phyloP scores from a whole-genome alignment of 2,113 vertebrate species.

The Panthera tigris region DNA sequence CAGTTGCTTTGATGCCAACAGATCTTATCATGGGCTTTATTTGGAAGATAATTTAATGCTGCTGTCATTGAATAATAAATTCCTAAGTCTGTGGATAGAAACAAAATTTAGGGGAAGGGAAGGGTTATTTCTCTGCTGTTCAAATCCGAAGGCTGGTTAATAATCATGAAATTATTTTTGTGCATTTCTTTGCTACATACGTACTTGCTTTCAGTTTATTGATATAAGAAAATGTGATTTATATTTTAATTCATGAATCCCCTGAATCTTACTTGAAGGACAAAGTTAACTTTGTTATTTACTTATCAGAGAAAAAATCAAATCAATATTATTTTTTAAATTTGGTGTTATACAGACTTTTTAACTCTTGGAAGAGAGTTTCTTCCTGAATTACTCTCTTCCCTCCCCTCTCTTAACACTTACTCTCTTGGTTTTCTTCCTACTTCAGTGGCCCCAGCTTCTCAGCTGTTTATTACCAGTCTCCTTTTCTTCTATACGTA shows the following conservation, averaged over 20 bases:
- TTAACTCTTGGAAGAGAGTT: neutral
- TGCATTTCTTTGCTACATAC: neutral
- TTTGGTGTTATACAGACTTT: neutral
- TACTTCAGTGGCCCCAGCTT: neutral
- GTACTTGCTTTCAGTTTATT: conserved; percentile 21
- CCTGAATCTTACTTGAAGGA: conserved; percentile 51
- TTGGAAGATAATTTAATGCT: conserved; percentile 37
- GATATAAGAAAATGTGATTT: neutral
- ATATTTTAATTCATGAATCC: conserved; percentile 34
- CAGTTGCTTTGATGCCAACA: neutral
- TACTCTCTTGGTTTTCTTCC: neutral
- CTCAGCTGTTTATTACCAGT: neutral
- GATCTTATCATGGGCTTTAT: conserved; percentile 34
- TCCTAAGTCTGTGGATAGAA: neutral
- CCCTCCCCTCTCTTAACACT: neutral
- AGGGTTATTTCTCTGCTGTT: neutral
- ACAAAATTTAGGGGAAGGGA: neutral
- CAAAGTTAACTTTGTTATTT: conserved; percentile 71
- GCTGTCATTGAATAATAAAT: neutral
- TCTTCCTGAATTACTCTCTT: neutral
- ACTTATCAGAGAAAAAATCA: conserved; percentile 6
- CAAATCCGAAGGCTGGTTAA: neutral
- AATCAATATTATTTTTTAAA: neutral
- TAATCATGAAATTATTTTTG: neutral
- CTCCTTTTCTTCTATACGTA: neutral